Evolutionary conservation across 2,113 vertebrate species (phyloP).

Genomic region (Pteronura brasiliensis): DNA sequence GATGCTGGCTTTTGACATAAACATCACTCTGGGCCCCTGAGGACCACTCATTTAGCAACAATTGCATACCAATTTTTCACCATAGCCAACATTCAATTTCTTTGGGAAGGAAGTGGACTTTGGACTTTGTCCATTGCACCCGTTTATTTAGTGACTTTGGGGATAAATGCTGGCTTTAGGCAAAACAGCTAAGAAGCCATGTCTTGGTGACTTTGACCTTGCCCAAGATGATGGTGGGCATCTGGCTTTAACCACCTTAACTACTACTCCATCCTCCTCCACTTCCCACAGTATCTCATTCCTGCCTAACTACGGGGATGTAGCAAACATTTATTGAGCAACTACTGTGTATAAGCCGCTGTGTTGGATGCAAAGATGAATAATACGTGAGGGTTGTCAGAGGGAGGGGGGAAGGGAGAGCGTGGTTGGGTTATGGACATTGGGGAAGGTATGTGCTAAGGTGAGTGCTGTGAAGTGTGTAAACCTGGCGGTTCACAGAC

Average conservation of each 20-base stretch:
- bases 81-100: neutral
- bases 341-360: neutral
- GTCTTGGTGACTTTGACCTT: neutral
- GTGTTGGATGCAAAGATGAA: neutral
- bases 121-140: neutral
- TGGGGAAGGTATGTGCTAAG: too few species aligned
- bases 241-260: neutral
- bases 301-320: neutral
- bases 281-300: neutral
- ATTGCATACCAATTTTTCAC: neutral
- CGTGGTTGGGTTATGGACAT: too few species aligned
- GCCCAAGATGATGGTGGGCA: too few species aligned
- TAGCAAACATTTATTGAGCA: neutral
- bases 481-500: too few species aligned
- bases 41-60: neutral
- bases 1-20: neutral
- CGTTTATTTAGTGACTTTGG: neutral
- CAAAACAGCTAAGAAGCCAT: neutral
- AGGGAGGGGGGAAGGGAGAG: too few species aligned
- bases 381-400: too few species aligned
- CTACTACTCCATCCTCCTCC: neutral
- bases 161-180: neutral
- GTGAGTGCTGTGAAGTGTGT: too few species aligned
- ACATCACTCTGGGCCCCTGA: neutral
- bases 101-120: neutral